Base-by-base conservation (phyloP, 2,888 invertebrate species). In the Luperina nickerlii region DNA sequence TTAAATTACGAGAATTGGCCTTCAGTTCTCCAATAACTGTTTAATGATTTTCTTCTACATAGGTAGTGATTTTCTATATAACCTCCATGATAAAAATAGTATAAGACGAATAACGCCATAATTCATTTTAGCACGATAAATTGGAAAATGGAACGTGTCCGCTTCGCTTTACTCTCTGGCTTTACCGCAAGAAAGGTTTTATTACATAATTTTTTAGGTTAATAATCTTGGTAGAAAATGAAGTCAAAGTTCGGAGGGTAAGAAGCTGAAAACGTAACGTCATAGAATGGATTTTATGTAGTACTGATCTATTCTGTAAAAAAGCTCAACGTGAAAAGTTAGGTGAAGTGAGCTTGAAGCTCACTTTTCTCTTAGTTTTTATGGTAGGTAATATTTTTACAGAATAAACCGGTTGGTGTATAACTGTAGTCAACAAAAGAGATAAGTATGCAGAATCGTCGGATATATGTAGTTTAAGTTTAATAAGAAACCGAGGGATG, bases 51-150 rank as follows among this genome's bases (percentile, higher is more conserved):
- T 68, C 38, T 68, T 76, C 62, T 24, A 74, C n/a, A n/a, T n/a
- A n/a, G n/a, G n/a, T n/a, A n/a, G n/a, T n/a, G n/a, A 83, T 48
- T 83, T 84, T 68, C 75, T 63, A 71, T 71, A 74, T 74, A 48
- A 68, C 60, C 20, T 15, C 51, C 63, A 74, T 68, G 75, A 74
- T 82, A 79, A 48, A 67, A 78, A 71, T 75, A 70, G 38, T 86
- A 42, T 74, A 83, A 74, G 60, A 76, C 76, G 79, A 76, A 75
- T 76, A 73, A 62, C 20, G 66, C 24, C n/a, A 78, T 76, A 72
- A 83, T 67, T 86, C 74, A 85, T 83, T 83, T 85, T 74, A n/a
- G n/a, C 67, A 66, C 48, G 73, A 79, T 79, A 76, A 71, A 85
- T 85, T 76, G 60, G 48, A 75, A 78, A 86, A 54, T 38, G 67